phyloP scores from a whole-genome alignment of 2,888 invertebrate genomes.

The Acanthosepion esculentum region DNA sequence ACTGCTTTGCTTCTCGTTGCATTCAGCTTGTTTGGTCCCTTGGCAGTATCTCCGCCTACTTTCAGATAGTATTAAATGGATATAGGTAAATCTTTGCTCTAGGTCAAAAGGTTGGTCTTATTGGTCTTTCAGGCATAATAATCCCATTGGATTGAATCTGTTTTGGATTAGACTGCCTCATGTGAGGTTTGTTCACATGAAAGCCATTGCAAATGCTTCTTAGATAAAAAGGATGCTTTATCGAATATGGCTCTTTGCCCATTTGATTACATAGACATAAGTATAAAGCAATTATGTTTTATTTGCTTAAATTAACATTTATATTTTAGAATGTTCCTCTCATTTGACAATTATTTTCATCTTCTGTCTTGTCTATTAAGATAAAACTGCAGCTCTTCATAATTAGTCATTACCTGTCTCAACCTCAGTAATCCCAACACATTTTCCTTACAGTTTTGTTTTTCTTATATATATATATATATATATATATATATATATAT shows the following conservation, averaged over 20 bases:
- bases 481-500: too few species aligned
- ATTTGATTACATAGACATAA: background rate
- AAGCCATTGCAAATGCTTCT: background rate
- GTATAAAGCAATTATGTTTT: background rate
- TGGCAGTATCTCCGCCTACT: background rate
- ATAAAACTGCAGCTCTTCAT: too few species aligned
- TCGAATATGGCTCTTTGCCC: background rate
- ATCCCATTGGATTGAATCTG: background rate
- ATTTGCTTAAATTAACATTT: background rate
- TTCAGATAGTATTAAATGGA: background rate
- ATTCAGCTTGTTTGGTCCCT: background rate
- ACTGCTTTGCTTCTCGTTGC: too few species aligned
- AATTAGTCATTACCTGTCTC: too few species aligned
- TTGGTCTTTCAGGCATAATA: background rate
- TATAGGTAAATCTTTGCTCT: background rate
- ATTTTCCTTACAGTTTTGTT: too few species aligned
- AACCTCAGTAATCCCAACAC: too few species aligned
- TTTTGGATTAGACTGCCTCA: background rate
- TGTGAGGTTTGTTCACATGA: background rate
- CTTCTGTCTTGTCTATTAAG: background rate
- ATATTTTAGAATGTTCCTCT: background rate
- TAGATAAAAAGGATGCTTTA: background rate
- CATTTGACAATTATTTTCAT: background rate
- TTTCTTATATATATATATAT: too few species aligned
- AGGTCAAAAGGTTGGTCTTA: background rate